These are phyloP conservation scores for Rhinoraja longicauda DNA, from an alignment of 2,797 vertebrate species.

Conservation along the genomic window DNA sequence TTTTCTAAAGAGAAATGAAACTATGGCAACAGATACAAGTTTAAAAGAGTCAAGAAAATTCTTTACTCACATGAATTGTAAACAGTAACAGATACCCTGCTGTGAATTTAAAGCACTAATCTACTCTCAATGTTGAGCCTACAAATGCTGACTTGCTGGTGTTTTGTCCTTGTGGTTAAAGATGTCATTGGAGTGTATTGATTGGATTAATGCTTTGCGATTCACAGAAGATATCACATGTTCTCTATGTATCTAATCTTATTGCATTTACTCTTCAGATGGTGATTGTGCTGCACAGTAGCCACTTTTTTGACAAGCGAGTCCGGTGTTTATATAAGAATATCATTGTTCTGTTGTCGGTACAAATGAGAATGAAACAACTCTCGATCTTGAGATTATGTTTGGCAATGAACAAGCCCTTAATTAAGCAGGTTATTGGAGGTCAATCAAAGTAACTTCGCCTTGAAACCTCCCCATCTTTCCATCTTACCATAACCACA, in stretches of 20 bases:
- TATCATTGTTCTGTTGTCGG: too few relatives aligned
- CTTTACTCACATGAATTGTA: slow-evolving; percentile 3
- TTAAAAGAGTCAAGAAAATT: slow-evolving; percentile 11
- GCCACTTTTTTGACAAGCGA: not conserved
- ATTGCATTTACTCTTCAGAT: not conserved
- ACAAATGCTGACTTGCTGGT: slow-evolving; percentile 17
- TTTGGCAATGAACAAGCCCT: too few relatives aligned
- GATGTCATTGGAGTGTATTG: slow-evolving; percentile 31
- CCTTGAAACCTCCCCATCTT: too few relatives aligned
- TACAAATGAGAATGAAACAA: too few relatives aligned
- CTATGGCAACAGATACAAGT: not conserved
- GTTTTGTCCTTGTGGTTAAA: slow-evolving; percentile 19
- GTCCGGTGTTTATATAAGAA: too few relatives aligned
- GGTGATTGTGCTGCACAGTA: not conserved
- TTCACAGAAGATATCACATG: slow-evolving; percentile 18
- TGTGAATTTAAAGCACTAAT: slow-evolving; percentile 2
- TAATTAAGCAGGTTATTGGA: too few relatives aligned
- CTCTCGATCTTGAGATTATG: too few relatives aligned
- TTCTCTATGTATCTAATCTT: slow-evolving; percentile 30
- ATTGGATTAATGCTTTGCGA: slow-evolving; percentile 22
- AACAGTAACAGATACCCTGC: not conserved
- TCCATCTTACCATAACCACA: too few relatives aligned
- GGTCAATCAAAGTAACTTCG: too few relatives aligned
- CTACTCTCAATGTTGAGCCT: not conserved
- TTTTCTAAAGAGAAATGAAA: not conserved